Percentiles rank a stretch among this genome's conserved stretches.
Conservation (phyloP, 2,888 invertebrate genomes). For the Sinopyrophorus schimmeli region DNA sequence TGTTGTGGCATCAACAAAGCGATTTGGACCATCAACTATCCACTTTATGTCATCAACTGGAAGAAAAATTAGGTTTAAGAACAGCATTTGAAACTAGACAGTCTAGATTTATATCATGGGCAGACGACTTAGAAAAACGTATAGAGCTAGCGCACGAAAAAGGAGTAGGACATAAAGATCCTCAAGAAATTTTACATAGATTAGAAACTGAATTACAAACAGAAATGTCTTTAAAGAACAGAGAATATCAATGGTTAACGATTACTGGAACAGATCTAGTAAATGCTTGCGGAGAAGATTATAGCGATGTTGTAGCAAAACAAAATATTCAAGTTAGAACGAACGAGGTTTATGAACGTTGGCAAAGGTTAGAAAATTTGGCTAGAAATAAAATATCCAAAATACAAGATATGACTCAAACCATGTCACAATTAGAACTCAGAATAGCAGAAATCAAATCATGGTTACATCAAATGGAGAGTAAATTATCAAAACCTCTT, state of each 20-base stretch:
- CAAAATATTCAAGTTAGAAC: constrained; percentile 60
- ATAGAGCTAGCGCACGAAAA: constrained; percentile 63
- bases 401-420: constrained; percentile 71
- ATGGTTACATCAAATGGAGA: constrained; percentile 74
- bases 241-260: constrained; percentile 77
- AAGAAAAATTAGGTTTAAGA: constrained; percentile 73
- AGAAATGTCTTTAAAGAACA: constrained; percentile 74
- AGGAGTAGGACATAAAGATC: constrained; percentile 60
- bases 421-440: constrained; percentile 71
- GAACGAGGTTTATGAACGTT: constrained; percentile 67
- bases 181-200: constrained; percentile 72
- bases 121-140: constrained; percentile 68
- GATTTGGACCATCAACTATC: constrained; percentile 80
- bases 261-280: constrained; percentile 69
- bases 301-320: constrained; percentile 63
- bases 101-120: constrained; percentile 70
- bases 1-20: constrained; percentile 77
- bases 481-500: constrained; percentile 68
- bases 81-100: constrained; percentile 71
- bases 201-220: constrained; percentile 75
- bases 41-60: constrained; percentile 69
- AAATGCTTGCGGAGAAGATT: constrained; percentile 66
- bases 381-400: constrained; percentile 70
- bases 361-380: constrained; percentile 74
- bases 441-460: constrained; percentile 71